Conservation (phyloP, 2,888 invertebrate genomes). For the Abrostola triplasia region DNA sequence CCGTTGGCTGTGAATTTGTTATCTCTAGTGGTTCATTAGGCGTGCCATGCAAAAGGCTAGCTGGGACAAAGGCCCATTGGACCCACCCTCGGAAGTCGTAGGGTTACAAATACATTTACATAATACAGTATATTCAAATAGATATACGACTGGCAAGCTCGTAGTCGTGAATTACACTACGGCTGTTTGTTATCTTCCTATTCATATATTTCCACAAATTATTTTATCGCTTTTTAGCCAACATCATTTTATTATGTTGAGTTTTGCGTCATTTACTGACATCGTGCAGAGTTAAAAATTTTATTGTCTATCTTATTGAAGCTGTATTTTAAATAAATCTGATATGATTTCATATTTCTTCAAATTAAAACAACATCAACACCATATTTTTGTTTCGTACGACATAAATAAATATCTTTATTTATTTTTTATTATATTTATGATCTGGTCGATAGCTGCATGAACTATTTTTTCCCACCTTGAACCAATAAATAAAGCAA, state of each 20-base stretch:
- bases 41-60: conserved; percentile 62
- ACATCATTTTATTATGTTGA: no score
- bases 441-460: background rate
- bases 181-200: conserved; percentile 8
- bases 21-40: conserved; percentile 75
- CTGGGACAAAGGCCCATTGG: conserved; percentile 56
- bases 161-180: conserved; percentile 17
- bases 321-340: no score
- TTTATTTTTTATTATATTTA: background rate
- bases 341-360: no score
- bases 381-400: no score
- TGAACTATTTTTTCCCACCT: conserved; percentile 9
- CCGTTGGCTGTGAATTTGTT: conserved; percentile 63
- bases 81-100: conserved; percentile 51
- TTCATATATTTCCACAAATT: background rate
- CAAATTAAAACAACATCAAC: no score
- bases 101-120: conserved; percentile 43
- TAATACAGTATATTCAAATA: no score
- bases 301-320: no score
- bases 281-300: no score
- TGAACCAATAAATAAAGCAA: conserved; percentile 26
- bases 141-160: conserved; percentile 6
- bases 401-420: background rate
- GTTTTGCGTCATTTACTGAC: no score
- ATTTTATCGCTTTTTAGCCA: no score